Evolutionary conservation across 2,797 vertebrate species (phyloP).

Genomic region (Nasua narica): DNA sequence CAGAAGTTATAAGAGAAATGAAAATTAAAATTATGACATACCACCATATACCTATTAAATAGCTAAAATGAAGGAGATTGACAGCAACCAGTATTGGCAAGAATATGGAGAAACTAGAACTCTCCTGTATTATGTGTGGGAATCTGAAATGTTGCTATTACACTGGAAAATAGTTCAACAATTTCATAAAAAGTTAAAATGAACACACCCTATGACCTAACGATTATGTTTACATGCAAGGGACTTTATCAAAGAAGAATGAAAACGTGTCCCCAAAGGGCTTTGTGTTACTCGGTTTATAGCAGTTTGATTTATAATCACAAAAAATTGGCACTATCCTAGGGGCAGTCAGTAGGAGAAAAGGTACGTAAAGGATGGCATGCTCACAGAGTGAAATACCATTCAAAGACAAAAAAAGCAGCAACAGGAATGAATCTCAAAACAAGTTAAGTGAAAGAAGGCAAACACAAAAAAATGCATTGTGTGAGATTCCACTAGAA

Average conservation of each 20-base stretch:
- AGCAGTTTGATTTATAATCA: neutral
- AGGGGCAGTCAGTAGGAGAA: neutral
- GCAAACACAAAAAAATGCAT: neutral
- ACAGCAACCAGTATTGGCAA: neutral
- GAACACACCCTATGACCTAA: no score
- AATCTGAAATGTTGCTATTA: neutral
- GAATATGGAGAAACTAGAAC: neutral
- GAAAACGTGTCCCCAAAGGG: neutral
- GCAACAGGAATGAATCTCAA: neutral
- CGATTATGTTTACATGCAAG: neutral
- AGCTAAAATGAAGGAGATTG: neutral
- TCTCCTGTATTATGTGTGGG: neutral
- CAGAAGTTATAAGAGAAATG: neutral
- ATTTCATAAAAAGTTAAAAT: neutral
- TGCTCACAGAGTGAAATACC: neutral
- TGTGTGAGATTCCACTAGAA: neutral
- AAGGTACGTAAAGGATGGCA: neutral
- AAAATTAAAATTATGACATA: neutral
- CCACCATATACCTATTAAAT: neutral
- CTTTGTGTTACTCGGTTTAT: neutral
- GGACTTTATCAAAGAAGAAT: neutral
- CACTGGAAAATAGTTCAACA: neutral
- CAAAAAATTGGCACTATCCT: neutral
- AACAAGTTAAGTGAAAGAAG: neutral
- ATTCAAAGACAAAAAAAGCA: neutral